A percentile compares a stretch with the other conserved stretches of the same genome.
phyloP scores from a whole-genome alignment of 2,888 invertebrate genomes.

The Stratiomys singularior region DNA sequence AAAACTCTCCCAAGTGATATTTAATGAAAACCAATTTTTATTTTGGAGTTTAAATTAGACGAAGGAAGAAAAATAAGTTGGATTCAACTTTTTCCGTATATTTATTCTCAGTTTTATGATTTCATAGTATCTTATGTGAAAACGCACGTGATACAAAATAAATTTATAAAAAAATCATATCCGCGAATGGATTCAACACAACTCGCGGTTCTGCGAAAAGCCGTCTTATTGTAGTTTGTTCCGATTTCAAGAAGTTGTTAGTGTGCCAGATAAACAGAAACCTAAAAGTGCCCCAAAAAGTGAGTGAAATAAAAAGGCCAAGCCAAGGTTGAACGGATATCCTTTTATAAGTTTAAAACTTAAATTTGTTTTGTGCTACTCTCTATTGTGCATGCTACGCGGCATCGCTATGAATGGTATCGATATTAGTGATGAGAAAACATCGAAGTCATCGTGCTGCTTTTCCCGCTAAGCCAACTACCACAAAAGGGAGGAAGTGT shows the following conservation, averaged over 20 bases:
- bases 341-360: too few species aligned
- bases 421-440: constrained; percentile 33
- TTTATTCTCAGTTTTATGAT: constrained; percentile 13
- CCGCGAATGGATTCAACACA: background rate
- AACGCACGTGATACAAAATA: background rate
- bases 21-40: constrained; percentile 25
- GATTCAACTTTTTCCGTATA: background rate
- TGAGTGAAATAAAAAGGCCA: too few species aligned
- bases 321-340: too few species aligned
- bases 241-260: too few species aligned
- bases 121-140: background rate
- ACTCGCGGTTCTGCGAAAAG: too few species aligned
- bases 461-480: constrained; percentile 9
- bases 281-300: too few species aligned
- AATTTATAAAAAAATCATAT: background rate
- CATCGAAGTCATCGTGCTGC: background rate
- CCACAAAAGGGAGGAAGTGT: constrained; percentile 19
- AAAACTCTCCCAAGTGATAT: constrained; percentile 19
- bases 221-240: too few species aligned
- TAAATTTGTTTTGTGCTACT: background rate
- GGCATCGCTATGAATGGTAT: background rate
- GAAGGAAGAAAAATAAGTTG: background rate
- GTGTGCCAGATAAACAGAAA: too few species aligned
- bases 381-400: background rate
- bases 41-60: constrained; percentile 26